Percentiles rank a stretch among this genome's conserved stretches.
Evolutionary conservation across 2,888 invertebrate genomes (phyloP).

Genomic region (Xylota sylvarum): DNA sequence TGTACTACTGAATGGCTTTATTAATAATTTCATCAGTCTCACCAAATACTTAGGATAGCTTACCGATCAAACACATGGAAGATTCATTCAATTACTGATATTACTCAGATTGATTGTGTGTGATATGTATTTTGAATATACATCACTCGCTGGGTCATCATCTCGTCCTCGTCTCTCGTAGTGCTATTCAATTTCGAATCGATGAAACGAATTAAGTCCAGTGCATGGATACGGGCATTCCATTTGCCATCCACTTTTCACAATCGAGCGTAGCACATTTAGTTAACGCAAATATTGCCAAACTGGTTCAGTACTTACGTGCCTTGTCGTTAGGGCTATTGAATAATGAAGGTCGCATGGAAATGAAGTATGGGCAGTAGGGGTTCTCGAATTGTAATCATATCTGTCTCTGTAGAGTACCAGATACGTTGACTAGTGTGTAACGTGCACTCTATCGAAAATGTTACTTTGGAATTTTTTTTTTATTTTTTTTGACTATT

Average conservation of each 20-base stretch:
- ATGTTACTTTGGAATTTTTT: slow-evolving; percentile 67
- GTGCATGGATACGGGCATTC: slow-evolving; percentile 31
- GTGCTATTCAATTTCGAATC: slow-evolving; percentile 61
- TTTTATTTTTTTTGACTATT: slow-evolving; percentile 44
- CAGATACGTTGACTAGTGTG: slow-evolving; percentile 30
- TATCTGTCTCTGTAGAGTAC: slow-evolving; percentile 26
- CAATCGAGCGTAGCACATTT: slow-evolving; percentile 49
- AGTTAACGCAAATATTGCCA: slow-evolving; percentile 52
- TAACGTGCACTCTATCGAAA: slow-evolving; percentile 57
- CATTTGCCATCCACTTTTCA: slow-evolving; percentile 36
- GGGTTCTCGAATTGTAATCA: slow-evolving; percentile 32
- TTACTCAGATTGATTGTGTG: slow-evolving; percentile 64
- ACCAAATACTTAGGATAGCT: slow-evolving; percentile 14
- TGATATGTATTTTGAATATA: slow-evolving; percentile 34
- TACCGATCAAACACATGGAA: slow-evolving; percentile 7
- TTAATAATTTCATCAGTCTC: slow-evolving; percentile 18
- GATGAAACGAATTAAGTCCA: slow-evolving; percentile 60
- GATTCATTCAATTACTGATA: slow-evolving; percentile 55
- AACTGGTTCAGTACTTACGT: slow-evolving; percentile 35
- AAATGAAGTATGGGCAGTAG: not conserved
- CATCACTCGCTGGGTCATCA: slow-evolving; percentile 10
- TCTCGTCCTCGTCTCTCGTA: slow-evolving; percentile 15
- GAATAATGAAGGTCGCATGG: slow-evolving; percentile 17
- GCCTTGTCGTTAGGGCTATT: not conserved
- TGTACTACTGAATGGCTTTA: slow-evolving; percentile 13